phyloP scores from a whole-genome alignment of 2,888 invertebrate species.

The Seira musarum region DNA sequence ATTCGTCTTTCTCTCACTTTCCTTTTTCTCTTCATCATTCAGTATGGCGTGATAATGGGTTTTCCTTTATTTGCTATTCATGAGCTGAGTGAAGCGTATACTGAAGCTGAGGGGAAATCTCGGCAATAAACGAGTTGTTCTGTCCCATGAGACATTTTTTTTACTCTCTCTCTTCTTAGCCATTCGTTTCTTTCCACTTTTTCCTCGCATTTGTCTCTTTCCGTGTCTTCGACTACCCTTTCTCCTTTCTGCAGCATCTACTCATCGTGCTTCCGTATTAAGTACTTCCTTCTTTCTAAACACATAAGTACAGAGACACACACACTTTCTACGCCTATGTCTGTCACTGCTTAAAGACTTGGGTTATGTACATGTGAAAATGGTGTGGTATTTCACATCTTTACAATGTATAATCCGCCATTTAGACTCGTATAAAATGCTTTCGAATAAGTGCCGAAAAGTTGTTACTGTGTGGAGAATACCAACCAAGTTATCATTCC shows the following conservation, averaged over 20 bases:
- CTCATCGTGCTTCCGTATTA: neutral
- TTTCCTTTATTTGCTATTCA: constrained; percentile 69
- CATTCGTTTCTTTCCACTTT: constrained; percentile 11
- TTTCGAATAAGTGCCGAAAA: neutral
- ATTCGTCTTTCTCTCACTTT: constrained; percentile 48
- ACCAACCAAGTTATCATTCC: too few species aligned
- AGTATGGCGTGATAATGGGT: constrained; percentile 68
- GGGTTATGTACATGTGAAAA: constrained; percentile 1
- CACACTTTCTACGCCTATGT: neutral
- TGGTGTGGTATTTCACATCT: constrained; percentile 17
- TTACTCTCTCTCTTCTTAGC: constrained; percentile 23
- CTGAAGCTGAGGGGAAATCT: constrained; percentile 67
- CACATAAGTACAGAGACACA: too few species aligned
- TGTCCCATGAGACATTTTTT: constrained; percentile 62
- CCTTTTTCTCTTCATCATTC: constrained; percentile 56
- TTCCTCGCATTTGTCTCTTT: constrained; percentile 25
- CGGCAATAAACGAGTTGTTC: constrained; percentile 68
- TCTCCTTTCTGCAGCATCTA: neutral
- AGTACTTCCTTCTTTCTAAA: neutral
- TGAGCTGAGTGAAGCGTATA: constrained; percentile 68
- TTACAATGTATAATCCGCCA: neutral
- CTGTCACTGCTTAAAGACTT: neutral
- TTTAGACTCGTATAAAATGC: neutral
- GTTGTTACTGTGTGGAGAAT: too few species aligned
- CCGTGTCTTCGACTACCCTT: constrained; percentile 26